A percentile compares a stretch with the other conserved stretches of the same genome.
These are phyloP conservation scores for Rhegmatorhina hoffmannsi DNA, from an alignment of 2,113 vertebrate genomes.

Conservation along the genomic window DNA sequence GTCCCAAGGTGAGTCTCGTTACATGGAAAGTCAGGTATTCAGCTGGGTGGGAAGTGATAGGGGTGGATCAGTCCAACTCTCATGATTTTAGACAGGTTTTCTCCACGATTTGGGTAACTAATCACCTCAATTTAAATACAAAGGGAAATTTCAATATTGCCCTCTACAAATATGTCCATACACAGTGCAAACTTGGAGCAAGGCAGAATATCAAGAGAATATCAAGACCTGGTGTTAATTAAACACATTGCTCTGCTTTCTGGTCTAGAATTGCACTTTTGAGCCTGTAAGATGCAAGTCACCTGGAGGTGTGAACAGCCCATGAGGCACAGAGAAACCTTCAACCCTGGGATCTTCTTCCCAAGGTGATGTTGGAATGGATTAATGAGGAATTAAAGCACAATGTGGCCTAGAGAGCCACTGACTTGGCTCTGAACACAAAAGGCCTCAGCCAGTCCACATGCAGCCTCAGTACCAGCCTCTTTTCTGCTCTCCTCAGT, in stretches of 20 bases:
- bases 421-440: background rate
- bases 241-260: background rate
- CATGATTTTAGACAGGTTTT: background rate
- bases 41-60: background rate
- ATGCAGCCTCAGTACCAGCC: background rate
- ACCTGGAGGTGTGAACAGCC: background rate
- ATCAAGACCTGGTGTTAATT: background rate
- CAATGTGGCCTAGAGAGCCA: background rate
- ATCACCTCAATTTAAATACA: background rate
- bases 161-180: background rate
- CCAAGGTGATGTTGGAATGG: background rate
- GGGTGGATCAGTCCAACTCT: background rate
- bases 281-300: background rate
- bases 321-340: background rate
- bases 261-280: background rate
- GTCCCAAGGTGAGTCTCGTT: fast-evolving
- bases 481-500: background rate
- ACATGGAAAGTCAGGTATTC: background rate
- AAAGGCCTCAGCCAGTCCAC: background rate
- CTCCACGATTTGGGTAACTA: background rate
- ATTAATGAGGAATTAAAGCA: background rate
- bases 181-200: background rate
- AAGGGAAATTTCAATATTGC: background rate
- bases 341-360: background rate
- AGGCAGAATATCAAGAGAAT: background rate